Percentiles rank a stretch among this genome's conserved stretches.
phyloP scores from a whole-genome alignment of 1,140 invertebrate genomes.

The Drosophila kanapiae region DNA sequence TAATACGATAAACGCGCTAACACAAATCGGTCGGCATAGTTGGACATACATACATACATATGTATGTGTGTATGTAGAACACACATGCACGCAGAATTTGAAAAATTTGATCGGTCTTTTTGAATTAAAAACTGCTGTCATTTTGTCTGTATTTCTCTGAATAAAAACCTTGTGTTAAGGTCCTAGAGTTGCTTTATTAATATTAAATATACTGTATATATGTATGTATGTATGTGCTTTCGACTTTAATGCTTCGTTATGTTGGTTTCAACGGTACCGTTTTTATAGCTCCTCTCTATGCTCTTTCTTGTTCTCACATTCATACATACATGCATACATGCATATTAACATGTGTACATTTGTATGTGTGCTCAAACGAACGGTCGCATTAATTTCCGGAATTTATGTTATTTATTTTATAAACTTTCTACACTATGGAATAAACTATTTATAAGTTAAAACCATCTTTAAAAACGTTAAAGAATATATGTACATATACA shows the following conservation, averaged over 20 bases:
- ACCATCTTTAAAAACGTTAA: too few relatives aligned
- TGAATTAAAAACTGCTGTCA: not conserved
- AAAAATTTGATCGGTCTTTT: not conserved
- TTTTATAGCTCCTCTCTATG: not conserved
- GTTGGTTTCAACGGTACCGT: conserved; percentile 28
- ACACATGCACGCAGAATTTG: not conserved
- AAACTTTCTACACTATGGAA: too few relatives aligned
- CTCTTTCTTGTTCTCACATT: not conserved
- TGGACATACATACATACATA: not conserved
- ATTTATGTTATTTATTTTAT: too few relatives aligned
- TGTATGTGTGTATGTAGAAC: not conserved
- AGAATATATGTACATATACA: too few relatives aligned
- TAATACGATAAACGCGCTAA: conserved; percentile 43
- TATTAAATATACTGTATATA: too few relatives aligned
- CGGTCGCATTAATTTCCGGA: too few relatives aligned
- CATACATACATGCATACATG: not conserved
- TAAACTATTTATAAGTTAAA: too few relatives aligned
- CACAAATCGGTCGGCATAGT: conserved; percentile 56
- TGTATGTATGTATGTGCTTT: conserved; percentile 6
- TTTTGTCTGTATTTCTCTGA: not conserved
- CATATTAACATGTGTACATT: too few relatives aligned
- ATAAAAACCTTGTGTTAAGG: not conserved
- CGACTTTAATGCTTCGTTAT: conserved; percentile 10
- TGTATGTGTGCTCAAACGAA: too few relatives aligned
- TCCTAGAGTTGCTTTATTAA: not conserved